A percentile compares a stretch with the other conserved stretches of the same genome.
phyloP scores from a whole-genome alignment of 2,113 vertebrate genomes.

The Camelus bactrianus region DNA sequence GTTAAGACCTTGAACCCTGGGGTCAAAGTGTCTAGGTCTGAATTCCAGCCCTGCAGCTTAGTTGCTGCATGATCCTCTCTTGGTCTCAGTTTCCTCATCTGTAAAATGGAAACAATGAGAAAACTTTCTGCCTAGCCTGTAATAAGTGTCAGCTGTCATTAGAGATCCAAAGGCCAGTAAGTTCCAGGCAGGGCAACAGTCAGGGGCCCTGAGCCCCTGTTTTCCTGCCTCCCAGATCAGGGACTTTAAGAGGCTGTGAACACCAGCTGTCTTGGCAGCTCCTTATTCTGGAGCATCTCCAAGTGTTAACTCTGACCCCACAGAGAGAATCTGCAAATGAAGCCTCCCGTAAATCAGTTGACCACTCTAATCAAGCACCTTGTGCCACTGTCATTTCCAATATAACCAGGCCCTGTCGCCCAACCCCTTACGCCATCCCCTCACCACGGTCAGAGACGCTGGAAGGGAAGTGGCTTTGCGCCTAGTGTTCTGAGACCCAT shows the following conservation, averaged over 20 bases:
- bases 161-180: neutral
- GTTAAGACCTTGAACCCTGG: neutral
- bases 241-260: neutral
- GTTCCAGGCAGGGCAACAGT: no score
- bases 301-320: neutral
- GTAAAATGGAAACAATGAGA: neutral
- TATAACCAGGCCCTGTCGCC: neutral
- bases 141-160: neutral
- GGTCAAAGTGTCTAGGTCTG: neutral
- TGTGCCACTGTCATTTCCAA: slow-evolving; percentile 31
- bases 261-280: neutral
- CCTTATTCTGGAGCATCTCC: neutral
- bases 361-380: neutral
- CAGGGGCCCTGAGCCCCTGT: neutral
- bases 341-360: neutral
- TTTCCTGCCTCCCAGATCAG: neutral
- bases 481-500: neutral
- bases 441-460: neutral
- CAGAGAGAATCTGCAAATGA: slow-evolving; percentile 34
- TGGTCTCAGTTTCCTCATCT: neutral
- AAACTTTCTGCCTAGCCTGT: neutral
- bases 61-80: neutral
- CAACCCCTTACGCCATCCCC: neutral
- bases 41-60: neutral
- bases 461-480: neutral